Percentiles rank a stretch among this genome's conserved stretches.
Conservation (phyloP, 2,888 invertebrate species). For the Lepidochrysops patricia region DNA sequence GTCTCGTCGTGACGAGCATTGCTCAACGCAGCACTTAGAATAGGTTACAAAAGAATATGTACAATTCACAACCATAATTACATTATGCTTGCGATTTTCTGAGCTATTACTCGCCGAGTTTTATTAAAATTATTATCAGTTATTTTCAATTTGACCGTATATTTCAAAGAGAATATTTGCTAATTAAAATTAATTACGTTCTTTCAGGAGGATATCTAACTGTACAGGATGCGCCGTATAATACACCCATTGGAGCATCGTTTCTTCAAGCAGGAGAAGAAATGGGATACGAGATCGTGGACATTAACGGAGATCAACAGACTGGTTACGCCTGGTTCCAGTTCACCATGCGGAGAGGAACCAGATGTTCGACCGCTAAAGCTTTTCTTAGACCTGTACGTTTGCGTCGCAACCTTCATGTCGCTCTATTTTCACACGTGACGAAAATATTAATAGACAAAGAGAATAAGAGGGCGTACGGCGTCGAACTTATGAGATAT, state of each 20-base stretch:
- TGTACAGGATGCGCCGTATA: conserved; percentile 84
- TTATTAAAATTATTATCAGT: neutral
- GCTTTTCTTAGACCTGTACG: conserved; percentile 88
- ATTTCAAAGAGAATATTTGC: no score
- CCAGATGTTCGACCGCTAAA: conserved; percentile 88
- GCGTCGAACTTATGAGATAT: conserved; percentile 84
- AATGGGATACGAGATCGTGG: conserved; percentile 90
- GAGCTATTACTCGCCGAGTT: neutral
- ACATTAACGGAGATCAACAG: conserved; percentile 89
- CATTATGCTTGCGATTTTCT: neutral
- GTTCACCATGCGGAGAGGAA: conserved; percentile 89
- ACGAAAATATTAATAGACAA: conserved; percentile 85
- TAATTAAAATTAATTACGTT: neutral
- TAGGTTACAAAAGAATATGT: neutral
- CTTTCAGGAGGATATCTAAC: conserved; percentile 83
- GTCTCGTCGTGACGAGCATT: neutral
- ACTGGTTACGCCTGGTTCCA: conserved; percentile 91
- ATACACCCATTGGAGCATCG: conserved; percentile 88
- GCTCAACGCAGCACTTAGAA: neutral
- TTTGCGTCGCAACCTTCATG: conserved; percentile 85
- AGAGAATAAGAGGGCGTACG: conserved; percentile 80
- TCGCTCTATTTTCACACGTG: conserved; percentile 86
- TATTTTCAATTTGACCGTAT: no score
- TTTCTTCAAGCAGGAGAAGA: conserved; percentile 93
- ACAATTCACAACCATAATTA: neutral